Conservation (phyloP, 2,797 vertebrate species). For the Champsocephalus gunnari region DNA sequence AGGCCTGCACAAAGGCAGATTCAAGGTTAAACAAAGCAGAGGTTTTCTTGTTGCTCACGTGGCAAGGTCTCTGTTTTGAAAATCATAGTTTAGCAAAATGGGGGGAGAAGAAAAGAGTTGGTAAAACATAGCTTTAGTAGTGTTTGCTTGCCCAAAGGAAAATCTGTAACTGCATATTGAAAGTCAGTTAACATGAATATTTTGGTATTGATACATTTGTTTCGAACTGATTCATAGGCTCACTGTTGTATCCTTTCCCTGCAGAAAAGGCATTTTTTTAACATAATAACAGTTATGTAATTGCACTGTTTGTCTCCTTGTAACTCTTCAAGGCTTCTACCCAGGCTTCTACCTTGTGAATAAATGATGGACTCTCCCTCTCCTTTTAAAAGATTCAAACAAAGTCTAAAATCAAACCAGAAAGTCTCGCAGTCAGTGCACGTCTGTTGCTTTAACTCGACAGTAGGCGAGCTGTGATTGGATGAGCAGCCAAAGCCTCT, state of each 20-base stretch:
- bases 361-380: slow-evolving; percentile 52
- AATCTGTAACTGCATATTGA: background rate
- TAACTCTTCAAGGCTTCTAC: slow-evolving; percentile 30
- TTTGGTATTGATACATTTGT: background rate
- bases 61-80: background rate
- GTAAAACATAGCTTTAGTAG: background rate
- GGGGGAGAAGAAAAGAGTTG: background rate
- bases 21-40: slow-evolving; percentile 62
- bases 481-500: slow-evolving; percentile 33
- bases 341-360: slow-evolving; percentile 50
- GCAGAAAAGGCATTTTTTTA: background rate
- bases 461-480: slow-evolving; percentile 37
- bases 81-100: background rate
- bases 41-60: slow-evolving; percentile 20
- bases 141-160: background rate
- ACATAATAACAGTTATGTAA: slow-evolving; percentile 25
- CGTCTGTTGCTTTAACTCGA: slow-evolving; percentile 12
- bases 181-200: background rate
- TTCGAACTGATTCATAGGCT: too few species aligned
- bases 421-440: background rate
- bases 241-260: background rate
- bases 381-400: slow-evolving; percentile 44
- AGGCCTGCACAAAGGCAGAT: slow-evolving; percentile 40
- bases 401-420: slow-evolving; percentile 46
- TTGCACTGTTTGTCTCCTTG: slow-evolving; percentile 17